Evolutionary conservation across 2,797 vertebrate species (phyloP).

Genomic region (Lepilemur ruficaudatus): DNA sequence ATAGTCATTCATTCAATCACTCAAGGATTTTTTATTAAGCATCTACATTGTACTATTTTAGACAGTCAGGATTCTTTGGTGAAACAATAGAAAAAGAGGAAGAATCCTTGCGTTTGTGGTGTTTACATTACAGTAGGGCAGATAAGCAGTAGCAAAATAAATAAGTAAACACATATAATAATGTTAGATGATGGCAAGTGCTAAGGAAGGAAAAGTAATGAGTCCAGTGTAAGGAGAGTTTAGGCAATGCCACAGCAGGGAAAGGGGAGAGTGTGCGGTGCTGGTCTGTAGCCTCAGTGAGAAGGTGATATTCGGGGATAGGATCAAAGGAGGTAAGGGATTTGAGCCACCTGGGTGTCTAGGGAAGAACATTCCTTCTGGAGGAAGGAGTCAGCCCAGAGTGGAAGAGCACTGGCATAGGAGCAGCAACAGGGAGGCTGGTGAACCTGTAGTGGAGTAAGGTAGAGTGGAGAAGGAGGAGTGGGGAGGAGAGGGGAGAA

Average conservation of each 20-base stretch:
- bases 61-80: neutral
- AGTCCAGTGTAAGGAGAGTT: neutral
- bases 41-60: neutral
- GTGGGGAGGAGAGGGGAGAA: too few species aligned
- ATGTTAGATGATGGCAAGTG: neutral
- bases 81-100: neutral
- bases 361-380: neutral
- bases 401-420: neutral
- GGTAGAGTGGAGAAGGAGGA: neutral
- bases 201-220: neutral
- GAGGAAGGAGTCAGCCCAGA: neutral
- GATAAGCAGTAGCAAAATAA: neutral
- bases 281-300: neutral
- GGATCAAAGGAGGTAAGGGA: neutral
- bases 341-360: accelerated
- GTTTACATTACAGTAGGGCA: neutral
- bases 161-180: neutral
- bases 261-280: accelerated
- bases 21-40: neutral
- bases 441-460: neutral
- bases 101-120: neutral
- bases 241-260: neutral
- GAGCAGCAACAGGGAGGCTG: neutral
- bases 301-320: neutral
- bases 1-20: neutral